Conservation (phyloP, 2,888 invertebrate genomes). For the Agonopterix subpropinquella region DNA sequence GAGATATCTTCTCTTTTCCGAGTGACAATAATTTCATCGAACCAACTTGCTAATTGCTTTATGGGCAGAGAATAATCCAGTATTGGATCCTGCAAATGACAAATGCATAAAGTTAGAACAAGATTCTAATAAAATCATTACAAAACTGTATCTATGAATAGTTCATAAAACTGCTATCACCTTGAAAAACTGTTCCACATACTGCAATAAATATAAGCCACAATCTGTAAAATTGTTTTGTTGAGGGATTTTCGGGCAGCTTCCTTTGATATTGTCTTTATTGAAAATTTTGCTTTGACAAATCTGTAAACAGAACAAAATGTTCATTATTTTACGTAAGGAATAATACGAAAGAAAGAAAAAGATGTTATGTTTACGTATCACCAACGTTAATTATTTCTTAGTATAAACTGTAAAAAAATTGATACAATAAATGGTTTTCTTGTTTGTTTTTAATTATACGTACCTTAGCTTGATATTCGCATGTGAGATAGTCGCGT, state of each 20-base stretch:
- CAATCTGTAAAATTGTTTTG: slow-evolving; percentile 98
- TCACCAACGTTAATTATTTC: too few relatives aligned
- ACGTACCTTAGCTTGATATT: slow-evolving; percentile 84
- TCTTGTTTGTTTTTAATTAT: too few relatives aligned
- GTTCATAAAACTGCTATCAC: slow-evolving; percentile 44
- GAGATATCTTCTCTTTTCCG: slow-evolving; percentile 92
- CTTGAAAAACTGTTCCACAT: slow-evolving; percentile 96
- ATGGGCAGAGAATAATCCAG: slow-evolving; percentile 89
- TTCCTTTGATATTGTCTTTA: slow-evolving; percentile 90
- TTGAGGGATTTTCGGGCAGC: slow-evolving; percentile 95
- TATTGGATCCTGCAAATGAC: slow-evolving; percentile 82
- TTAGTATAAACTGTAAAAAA: too few relatives aligned
- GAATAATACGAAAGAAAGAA: too few relatives aligned
- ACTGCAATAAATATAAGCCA: slow-evolving; percentile 95
- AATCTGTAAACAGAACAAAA: slow-evolving; percentile 42
- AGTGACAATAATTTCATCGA: slow-evolving; percentile 87
- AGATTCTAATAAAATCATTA: neutral
- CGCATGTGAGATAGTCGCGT: slow-evolving; percentile 92
- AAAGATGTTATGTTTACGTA: too few relatives aligned
- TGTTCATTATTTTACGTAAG: neutral
- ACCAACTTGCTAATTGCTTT: slow-evolving; percentile 89
- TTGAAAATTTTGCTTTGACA: slow-evolving; percentile 82
- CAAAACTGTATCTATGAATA: neutral
- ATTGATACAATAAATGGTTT: too few relatives aligned
- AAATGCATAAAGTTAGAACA: slow-evolving; percentile 2